Evolutionary conservation across 2,113 vertebrate genomes (phyloP).

Genomic region (Cercopithecus mona): DNA sequence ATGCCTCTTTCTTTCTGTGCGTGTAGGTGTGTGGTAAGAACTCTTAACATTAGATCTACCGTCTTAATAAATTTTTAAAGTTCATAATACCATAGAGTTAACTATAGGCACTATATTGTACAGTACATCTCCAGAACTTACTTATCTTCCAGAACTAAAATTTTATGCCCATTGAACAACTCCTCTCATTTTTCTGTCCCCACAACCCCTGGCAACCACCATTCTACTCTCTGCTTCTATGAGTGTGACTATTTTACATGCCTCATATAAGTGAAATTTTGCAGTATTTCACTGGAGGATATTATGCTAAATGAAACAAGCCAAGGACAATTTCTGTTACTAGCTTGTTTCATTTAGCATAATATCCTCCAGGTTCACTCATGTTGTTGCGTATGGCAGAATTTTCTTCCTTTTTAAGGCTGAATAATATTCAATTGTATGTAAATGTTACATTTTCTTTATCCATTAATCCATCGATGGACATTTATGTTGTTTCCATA

Average conservation of each 20-base stretch:
- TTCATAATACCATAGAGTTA: neutral
- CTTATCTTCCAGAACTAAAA: neutral
- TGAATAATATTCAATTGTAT: neutral
- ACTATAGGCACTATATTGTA: neutral
- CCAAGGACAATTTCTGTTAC: neutral
- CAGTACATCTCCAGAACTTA: neutral
- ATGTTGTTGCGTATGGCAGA: neutral
- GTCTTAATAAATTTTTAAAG: neutral
- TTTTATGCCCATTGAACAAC: neutral
- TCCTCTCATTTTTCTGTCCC: neutral
- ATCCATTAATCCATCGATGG: neutral
- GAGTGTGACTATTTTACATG: neutral
- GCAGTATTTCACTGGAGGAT: neutral
- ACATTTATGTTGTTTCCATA: neutral
- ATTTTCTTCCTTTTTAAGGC: neutral
- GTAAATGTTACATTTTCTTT: neutral
- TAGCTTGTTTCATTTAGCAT: neutral
- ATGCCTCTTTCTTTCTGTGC: neutral
- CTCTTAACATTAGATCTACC: neutral
- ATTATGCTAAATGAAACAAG: no score
- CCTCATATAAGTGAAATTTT: neutral
- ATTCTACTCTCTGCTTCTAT: neutral
- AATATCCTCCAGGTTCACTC: neutral
- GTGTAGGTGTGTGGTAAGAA: neutral
- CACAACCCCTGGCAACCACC: neutral